A percentile compares a stretch with the other conserved stretches of the same genome.
phyloP scores from a whole-genome alignment of 92 coral and sea anemone genomes.

The Heteractis magnifica region DNA sequence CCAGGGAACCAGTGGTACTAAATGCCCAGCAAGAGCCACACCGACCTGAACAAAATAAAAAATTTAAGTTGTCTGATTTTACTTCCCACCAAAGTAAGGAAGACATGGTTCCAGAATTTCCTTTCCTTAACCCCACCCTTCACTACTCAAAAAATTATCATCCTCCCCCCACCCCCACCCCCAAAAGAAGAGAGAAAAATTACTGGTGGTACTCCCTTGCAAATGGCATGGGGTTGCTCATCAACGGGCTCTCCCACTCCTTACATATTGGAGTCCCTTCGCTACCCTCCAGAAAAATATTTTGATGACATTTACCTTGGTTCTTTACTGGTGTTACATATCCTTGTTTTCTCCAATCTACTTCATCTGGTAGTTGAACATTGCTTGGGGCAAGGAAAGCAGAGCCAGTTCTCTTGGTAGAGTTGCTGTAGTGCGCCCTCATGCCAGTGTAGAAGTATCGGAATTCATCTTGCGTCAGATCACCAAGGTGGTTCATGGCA shows the following conservation, averaged over 20 bases:
- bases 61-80: no score
- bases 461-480: constrained; percentile 73
- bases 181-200: no score
- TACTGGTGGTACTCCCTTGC: no score
- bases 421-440: constrained; percentile 39
- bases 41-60: constrained; percentile 35
- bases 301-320: constrained; percentile 55
- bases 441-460: constrained; percentile 46
- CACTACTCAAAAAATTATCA: no score
- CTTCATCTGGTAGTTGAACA: constrained; percentile 52
- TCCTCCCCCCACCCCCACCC: no score
- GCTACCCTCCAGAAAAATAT: no score
- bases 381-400: constrained; percentile 55
- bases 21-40: constrained; percentile 83
- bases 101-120: no score
- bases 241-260: no score
- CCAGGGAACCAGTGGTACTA: constrained; percentile 92
- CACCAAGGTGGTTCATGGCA: constrained; percentile 82
- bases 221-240: no score
- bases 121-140: no score
- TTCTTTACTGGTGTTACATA: constrained; percentile 89
- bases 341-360: constrained; percentile 89
- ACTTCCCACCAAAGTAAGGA: no score
- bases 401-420: constrained; percentile 29
- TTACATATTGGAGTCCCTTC: no score